Conservation (phyloP, 2,113 vertebrate genomes). For the Corythoichthys intestinalis region DNA sequence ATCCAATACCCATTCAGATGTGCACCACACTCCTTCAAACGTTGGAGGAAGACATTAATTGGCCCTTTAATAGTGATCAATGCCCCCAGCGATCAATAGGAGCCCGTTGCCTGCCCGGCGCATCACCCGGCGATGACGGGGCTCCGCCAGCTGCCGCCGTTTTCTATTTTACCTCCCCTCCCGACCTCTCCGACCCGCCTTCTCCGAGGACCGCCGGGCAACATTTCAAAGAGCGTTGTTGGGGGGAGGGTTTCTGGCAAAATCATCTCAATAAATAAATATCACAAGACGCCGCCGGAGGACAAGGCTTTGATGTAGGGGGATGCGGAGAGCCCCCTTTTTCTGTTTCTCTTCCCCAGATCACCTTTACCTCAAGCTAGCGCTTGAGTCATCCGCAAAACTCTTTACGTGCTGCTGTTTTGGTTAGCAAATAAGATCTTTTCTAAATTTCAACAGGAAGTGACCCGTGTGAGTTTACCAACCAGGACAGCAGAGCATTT, state of each 20-base stretch:
- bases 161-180: constrained; percentile 38
- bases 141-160: constrained; percentile 38
- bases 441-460: too few species aligned
- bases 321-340: constrained; percentile 56
- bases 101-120: constrained; percentile 14
- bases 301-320: constrained; percentile 70
- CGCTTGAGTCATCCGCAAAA: not conserved
- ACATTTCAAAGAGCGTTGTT: constrained; percentile 70
- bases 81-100: constrained; percentile 20
- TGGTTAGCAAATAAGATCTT: not conserved
- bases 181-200: constrained; percentile 30
- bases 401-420: not conserved
- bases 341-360: constrained; percentile 61
- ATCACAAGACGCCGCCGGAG: constrained; percentile 71
- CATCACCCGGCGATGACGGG: constrained; percentile 51
- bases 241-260: constrained; percentile 71
- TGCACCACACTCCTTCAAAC: constrained; percentile 53
- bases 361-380: constrained; percentile 52
- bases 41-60: constrained; percentile 68
- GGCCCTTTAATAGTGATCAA: constrained; percentile 72
- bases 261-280: constrained; percentile 79
- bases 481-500: too few species aligned
- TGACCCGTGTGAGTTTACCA: too few species aligned
- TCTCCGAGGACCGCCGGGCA: constrained; percentile 66
- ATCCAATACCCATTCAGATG: constrained; percentile 67